These are phyloP conservation scores for Aphaenogaster ashmeadi DNA, from an alignment of 1,140 invertebrate genomes.

Conservation along the genomic window DNA sequence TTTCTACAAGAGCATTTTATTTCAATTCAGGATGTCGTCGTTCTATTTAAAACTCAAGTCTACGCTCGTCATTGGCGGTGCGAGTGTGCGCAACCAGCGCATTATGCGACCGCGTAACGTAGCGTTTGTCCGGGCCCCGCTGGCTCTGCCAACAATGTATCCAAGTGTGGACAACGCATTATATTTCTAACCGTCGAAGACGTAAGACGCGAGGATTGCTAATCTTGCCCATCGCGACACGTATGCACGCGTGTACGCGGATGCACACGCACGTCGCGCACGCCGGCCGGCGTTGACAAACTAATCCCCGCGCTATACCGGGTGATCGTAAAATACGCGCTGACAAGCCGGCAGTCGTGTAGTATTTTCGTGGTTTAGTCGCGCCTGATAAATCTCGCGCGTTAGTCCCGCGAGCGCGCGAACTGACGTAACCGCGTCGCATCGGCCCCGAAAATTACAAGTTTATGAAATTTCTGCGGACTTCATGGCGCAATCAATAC, in stretches of 20 bases:
- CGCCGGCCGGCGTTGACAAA: slow-evolving; percentile 84
- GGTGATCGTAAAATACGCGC: slow-evolving; percentile 83
- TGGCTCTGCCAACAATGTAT: slow-evolving; percentile 50
- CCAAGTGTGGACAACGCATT: slow-evolving; percentile 51
- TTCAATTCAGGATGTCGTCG: slow-evolving; percentile 26
- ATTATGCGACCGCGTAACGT: slow-evolving; percentile 2
- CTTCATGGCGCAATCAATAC: slow-evolving; percentile 36
- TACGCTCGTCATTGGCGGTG: not conserved
- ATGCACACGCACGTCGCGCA: slow-evolving; percentile 68
- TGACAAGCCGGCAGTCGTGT: slow-evolving; percentile 80
- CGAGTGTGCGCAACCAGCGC: slow-evolving; percentile 5
- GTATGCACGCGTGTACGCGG: slow-evolving; percentile 1
- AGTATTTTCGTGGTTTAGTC: slow-evolving; percentile 82
- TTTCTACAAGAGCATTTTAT: not conserved
- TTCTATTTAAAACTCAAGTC: slow-evolving; percentile 54
- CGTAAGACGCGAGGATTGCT: slow-evolving; percentile 46
- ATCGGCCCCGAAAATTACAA: slow-evolving; percentile 17
- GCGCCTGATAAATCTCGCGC: slow-evolving; percentile 75
- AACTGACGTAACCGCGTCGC: slow-evolving; percentile 20
- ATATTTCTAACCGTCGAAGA: slow-evolving; percentile 59
- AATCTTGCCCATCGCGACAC: slow-evolving; percentile 23
- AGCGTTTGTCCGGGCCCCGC: slow-evolving; percentile 20
- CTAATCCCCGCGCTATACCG: slow-evolving; percentile 84
- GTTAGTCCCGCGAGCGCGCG: slow-evolving; percentile 64
- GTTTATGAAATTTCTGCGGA: slow-evolving; percentile 42